Conservation (phyloP, 2,888 invertebrate genomes). For the Ophion ellenae region DNA sequence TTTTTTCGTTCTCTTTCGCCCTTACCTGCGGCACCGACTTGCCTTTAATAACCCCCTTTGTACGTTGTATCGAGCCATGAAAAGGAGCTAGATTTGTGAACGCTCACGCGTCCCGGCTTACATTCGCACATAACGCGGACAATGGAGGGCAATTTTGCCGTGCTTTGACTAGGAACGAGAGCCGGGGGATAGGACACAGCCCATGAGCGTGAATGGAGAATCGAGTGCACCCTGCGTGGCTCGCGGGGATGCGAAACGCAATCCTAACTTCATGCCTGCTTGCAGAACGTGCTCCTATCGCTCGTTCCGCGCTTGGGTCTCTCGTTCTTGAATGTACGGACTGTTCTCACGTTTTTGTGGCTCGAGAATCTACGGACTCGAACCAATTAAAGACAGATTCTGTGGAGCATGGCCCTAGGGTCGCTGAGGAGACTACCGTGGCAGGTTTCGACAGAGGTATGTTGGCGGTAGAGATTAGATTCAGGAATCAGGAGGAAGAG, state of each 20-base stretch:
- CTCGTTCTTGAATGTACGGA: background rate
- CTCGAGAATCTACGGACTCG: conserved; percentile 20
- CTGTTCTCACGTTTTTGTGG: conserved; percentile 19
- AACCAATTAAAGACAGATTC: conserved; percentile 41
- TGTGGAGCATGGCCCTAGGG: background rate
- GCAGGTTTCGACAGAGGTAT: too few species aligned
- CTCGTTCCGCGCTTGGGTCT: background rate
- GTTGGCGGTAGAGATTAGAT: too few species aligned
- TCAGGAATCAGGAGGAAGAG: too few species aligned
- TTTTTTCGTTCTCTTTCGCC: background rate
- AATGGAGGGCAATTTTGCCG: conserved; percentile 11
- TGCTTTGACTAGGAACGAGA: background rate
- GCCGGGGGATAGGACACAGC: conserved; percentile 11
- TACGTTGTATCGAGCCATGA: conserved; percentile 24
- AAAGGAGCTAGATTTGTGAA: conserved; percentile 30
- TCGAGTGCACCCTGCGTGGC: conserved; percentile 21
- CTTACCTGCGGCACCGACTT: background rate
- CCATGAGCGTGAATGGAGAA: conserved; percentile 32
- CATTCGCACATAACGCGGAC: conserved; percentile 34
- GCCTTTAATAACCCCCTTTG: conserved; percentile 37
- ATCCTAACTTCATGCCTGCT: conserved; percentile 5
- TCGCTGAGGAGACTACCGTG: background rate
- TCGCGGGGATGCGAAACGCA: conserved; percentile 55
- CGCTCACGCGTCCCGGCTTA: conserved; percentile 4
- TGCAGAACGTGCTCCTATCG: conserved; percentile 16